Evolutionary conservation across 2,113 vertebrate species (phyloP).

Genomic region (Psettodes erumei): DNA sequence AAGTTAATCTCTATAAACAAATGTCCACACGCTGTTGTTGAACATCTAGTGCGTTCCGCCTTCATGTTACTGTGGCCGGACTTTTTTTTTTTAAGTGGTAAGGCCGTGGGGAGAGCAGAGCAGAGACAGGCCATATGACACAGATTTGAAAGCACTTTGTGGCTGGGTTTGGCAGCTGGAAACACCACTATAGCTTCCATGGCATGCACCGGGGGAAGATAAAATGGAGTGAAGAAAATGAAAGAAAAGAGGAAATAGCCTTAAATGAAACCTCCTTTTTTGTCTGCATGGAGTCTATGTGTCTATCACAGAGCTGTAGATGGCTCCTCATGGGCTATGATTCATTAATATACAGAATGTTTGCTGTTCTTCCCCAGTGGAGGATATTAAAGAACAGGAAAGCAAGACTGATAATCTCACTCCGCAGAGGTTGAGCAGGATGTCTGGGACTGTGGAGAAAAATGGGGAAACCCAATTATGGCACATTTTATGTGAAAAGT

Average conservation of each 20-base stretch:
- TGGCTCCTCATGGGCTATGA: slow-evolving; percentile 16
- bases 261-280: slow-evolving; percentile 50
- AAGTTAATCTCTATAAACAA: slow-evolving; percentile 31
- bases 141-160: slow-evolving; percentile 71
- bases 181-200: slow-evolving; percentile 46
- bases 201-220: slow-evolving; percentile 49
- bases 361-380: slow-evolving; percentile 30
- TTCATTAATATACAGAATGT: slow-evolving; percentile 12
- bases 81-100: slow-evolving; percentile 45
- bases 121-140: slow-evolving; percentile 59
- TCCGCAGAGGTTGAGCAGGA: slow-evolving; percentile 11
- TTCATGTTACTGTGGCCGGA: slow-evolving; percentile 21
- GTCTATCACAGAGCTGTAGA: slow-evolving; percentile 25
- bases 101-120: slow-evolving; percentile 31
- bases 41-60: slow-evolving; percentile 27
- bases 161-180: slow-evolving; percentile 64
- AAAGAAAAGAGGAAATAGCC: slow-evolving; percentile 55
- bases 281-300: slow-evolving; percentile 15
- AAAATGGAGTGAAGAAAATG: slow-evolving; percentile 51
- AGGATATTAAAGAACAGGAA: slow-evolving; percentile 46
- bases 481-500: slow-evolving; percentile 17
- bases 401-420: slow-evolving; percentile 30
- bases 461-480: slow-evolving; percentile 19
- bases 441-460: not conserved
- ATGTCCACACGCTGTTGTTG: slow-evolving; percentile 5